Percentiles rank a stretch among this genome's conserved stretches.
phyloP scores from a whole-genome alignment of 2,113 vertebrate species.

The Bubo bubo region DNA sequence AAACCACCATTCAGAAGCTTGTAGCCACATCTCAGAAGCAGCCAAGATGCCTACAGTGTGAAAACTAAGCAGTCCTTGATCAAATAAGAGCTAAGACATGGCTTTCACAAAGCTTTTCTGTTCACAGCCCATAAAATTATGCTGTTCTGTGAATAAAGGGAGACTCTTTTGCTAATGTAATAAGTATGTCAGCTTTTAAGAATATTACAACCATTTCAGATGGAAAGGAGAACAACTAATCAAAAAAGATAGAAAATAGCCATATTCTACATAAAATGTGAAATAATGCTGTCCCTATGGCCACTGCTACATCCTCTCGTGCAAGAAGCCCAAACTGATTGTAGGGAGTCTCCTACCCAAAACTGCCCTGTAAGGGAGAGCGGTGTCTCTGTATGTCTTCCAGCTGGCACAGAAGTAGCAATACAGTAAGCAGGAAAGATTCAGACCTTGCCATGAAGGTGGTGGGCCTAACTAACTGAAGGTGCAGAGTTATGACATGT shows the following conservation, averaged over 20 bases:
- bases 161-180: not conserved
- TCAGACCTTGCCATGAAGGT: not conserved
- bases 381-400: not conserved
- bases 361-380: not conserved
- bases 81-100: not conserved
- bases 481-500: not conserved
- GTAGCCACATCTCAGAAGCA: not conserved
- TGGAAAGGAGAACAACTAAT: not conserved
- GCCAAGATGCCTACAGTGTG: not conserved
- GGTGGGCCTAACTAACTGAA: not conserved
- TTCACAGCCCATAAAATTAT: not conserved
- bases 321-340: not conserved
- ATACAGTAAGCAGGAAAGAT: not conserved
- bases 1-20: not conserved
- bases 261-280: not conserved
- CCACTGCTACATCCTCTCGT: not conserved
- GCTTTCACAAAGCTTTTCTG: not conserved
- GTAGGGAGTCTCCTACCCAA: not conserved
- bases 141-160: not conserved
- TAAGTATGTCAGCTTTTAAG: not conserved
- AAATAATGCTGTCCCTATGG: not conserved
- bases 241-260: not conserved
- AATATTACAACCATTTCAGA: conserved; percentile 1
- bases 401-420: not conserved
- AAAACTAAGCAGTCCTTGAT: not conserved